Percentiles rank a stretch among this genome's conserved stretches.
phyloP scores from a whole-genome alignment of 1,140 invertebrate genomes.

The Hetaerina americana region DNA sequence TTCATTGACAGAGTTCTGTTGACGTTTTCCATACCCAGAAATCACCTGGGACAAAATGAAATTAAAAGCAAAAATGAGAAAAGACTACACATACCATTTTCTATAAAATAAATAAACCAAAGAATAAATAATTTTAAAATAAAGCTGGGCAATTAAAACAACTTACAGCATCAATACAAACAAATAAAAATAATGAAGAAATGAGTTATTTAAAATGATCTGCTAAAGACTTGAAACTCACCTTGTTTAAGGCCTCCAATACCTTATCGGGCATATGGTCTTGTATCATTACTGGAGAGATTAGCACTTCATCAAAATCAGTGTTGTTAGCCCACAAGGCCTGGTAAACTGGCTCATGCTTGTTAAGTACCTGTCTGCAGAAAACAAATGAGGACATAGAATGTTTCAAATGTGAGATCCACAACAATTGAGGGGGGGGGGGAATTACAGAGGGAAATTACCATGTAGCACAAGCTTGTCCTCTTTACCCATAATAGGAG shows the following conservation, averaged over 20 bases:
- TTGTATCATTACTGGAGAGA: conserved; percentile 83
- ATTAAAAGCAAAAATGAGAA: neutral
- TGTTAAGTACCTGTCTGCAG: conserved; percentile 51
- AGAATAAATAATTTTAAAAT: neutral
- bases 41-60: neutral
- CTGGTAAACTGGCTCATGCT: conserved; percentile 70
- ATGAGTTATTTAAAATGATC: neutral
- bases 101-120: neutral
- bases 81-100: neutral
- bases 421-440: no score
- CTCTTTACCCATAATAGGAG: no score
- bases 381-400: conserved; percentile 5
- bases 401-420: neutral
- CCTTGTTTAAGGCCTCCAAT: conserved; percentile 73
- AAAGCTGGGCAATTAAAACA: neutral
- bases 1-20: neutral
- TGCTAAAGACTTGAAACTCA: conserved; percentile 38
- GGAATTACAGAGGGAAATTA: no score
- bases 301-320: conserved; percentile 82
- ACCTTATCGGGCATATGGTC: conserved; percentile 91
- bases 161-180: neutral
- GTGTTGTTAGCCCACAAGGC: conserved; percentile 77
- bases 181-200: neutral
- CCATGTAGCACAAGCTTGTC: no score
- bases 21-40: neutral